These are phyloP conservation scores for Progne subis DNA, from an alignment of 2,113 vertebrate species.

Conservation along the genomic window DNA sequence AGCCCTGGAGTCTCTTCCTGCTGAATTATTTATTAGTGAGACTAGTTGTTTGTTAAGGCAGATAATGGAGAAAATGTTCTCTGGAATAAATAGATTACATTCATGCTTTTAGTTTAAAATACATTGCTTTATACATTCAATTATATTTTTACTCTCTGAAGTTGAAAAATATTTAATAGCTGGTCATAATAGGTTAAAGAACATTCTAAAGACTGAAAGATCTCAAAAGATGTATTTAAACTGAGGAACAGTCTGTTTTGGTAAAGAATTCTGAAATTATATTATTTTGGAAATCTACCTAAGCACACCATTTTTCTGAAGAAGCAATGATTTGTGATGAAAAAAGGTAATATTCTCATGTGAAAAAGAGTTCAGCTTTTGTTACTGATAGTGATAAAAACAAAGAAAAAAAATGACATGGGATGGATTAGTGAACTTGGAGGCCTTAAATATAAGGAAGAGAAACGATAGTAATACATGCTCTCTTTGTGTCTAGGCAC, in stretches of 20 bases:
- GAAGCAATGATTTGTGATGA: not conserved
- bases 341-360: not conserved
- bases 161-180: not conserved
- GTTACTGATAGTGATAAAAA: not conserved
- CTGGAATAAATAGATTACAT: constrained; percentile 25
- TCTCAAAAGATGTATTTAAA: not conserved
- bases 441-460: not conserved
- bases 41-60: constrained; percentile 25
- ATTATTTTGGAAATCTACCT: not conserved
- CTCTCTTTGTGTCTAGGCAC: not conserved
- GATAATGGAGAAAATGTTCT: constrained; percentile 3
- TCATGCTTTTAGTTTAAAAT: not conserved
- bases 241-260: not conserved
- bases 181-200: not conserved
- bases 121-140: not conserved
- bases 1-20: not conserved
- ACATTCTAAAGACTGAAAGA: not conserved
- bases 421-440: not conserved
- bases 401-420: fast-evolving
- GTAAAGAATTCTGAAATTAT: not conserved
- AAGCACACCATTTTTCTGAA: not conserved
- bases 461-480: not conserved
- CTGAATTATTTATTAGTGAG: constrained; percentile 57
- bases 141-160: not conserved
- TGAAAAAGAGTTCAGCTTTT: not conserved